A percentile compares a stretch with the other conserved stretches of the same genome.
Evolutionary conservation across 2,113 vertebrate genomes (phyloP).

Genomic region (Sitta europaea): DNA sequence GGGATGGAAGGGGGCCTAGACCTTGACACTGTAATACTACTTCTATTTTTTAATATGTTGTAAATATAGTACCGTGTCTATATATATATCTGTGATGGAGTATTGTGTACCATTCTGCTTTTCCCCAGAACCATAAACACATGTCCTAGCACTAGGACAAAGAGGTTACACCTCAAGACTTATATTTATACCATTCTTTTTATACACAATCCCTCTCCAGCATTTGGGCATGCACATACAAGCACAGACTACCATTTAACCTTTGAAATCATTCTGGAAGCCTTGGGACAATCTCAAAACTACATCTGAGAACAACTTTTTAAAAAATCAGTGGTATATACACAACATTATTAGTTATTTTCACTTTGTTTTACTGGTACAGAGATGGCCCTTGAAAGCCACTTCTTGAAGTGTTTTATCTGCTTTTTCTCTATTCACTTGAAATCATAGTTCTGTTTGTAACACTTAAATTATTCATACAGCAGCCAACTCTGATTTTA

Average conservation of each 20-base stretch:
- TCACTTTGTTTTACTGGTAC: not conserved
- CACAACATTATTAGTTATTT: not conserved
- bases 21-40: not conserved
- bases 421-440: not conserved
- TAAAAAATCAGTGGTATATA: not conserved
- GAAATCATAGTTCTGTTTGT: not conserved
- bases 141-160: not conserved
- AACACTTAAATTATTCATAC: constrained; percentile 13
- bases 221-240: not conserved
- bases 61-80: not conserved
- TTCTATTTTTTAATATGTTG: not conserved
- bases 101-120: not conserved
- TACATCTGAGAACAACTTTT: not conserved
- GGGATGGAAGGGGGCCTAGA: not conserved
- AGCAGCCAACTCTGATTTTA: constrained; percentile 1
- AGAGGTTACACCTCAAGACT: not conserved
- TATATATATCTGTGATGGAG: not conserved
- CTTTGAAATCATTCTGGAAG: constrained; percentile 3
- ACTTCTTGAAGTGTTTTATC: not conserved
- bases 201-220: not conserved
- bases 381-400: not conserved
- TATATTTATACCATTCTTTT: not conserved
- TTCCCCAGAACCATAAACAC: not conserved
- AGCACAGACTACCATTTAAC: not conserved
- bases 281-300: not conserved